phyloP scores from a whole-genome alignment of 2,888 invertebrate species.

The Melikaiella ostensackeni region DNA sequence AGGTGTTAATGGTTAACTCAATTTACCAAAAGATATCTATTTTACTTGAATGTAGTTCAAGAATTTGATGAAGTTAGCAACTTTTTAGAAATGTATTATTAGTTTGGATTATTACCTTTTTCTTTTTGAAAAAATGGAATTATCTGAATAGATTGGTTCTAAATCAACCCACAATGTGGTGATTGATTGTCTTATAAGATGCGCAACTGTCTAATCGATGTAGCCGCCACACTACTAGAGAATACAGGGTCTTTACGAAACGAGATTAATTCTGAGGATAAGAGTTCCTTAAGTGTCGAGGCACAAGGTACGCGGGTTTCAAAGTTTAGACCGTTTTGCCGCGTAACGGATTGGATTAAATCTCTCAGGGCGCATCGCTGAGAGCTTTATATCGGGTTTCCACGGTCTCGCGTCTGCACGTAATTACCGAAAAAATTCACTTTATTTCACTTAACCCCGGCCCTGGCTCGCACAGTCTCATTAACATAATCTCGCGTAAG shows the following conservation, averaged over 20 bases:
- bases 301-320: constrained; percentile 37
- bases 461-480: constrained; percentile 57
- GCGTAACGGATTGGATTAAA: constrained; percentile 71
- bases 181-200: background rate
- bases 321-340: constrained; percentile 35
- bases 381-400: constrained; percentile 60
- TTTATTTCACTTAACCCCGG: constrained; percentile 58
- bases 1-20: too few species aligned
- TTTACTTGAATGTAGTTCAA: too few species aligned
- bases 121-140: too few species aligned
- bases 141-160: too few species aligned
- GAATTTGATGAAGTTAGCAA: too few species aligned
- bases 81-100: too few species aligned
- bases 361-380: constrained; percentile 60
- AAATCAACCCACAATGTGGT: too few species aligned
- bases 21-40: too few species aligned
- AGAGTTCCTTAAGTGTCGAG: constrained; percentile 58
- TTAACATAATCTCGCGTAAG: constrained; percentile 60
- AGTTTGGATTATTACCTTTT: too few species aligned
- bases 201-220: constrained; percentile 7
- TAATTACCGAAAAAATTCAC: constrained; percentile 59
- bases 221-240: background rate
- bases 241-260: constrained; percentile 42
- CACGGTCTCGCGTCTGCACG: constrained; percentile 47
- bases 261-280: constrained; percentile 68